Conservation (phyloP, 2,888 invertebrate genomes). For the Pachliopta kotzebuea region DNA sequence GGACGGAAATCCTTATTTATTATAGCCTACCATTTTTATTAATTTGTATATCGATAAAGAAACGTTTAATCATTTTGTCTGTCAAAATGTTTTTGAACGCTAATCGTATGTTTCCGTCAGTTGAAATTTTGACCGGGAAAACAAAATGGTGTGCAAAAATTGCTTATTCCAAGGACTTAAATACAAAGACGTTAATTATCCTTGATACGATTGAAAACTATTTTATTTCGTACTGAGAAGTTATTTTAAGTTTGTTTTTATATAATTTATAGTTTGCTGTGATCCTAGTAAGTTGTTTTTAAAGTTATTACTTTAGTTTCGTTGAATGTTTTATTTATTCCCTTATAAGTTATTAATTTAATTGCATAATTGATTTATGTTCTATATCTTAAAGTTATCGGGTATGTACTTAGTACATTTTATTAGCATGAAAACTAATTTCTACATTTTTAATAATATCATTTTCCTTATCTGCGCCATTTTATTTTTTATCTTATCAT, state of each 20-base stretch:
- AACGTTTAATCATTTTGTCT: conserved; percentile 2
- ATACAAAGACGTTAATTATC: conserved; percentile 22
- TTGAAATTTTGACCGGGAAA: conserved; percentile 10
- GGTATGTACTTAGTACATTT: conserved; percentile 12
- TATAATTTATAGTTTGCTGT: conserved; percentile 37
- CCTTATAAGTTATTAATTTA: conserved; percentile 9
- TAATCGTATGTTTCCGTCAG: neutral
- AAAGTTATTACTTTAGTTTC: conserved; percentile 38
- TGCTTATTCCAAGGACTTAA: conserved; percentile 19
- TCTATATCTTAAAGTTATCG: neutral
- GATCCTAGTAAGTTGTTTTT: conserved; percentile 35
- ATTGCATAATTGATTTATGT: conserved; percentile 13
- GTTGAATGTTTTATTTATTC: conserved; percentile 29
- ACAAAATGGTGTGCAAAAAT: conserved; percentile 12
- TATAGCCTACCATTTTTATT: neutral
- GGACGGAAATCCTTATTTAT: conserved; percentile 37
- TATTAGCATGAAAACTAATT: neutral
- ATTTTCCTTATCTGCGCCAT: conserved; percentile 14
- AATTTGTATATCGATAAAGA: neutral
- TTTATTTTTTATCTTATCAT: conserved; percentile 37
- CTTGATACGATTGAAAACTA: conserved; percentile 28
- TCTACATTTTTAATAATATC: neutral
- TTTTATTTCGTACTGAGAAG: conserved; percentile 30
- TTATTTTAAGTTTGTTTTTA: conserved; percentile 28
- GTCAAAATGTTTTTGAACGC: conserved; percentile 5